Evolutionary conservation across 2,113 vertebrate genomes (phyloP), one percentile per base, ranked within the genome.

Genomic region (Entomyzon cyanotis): DNA sequence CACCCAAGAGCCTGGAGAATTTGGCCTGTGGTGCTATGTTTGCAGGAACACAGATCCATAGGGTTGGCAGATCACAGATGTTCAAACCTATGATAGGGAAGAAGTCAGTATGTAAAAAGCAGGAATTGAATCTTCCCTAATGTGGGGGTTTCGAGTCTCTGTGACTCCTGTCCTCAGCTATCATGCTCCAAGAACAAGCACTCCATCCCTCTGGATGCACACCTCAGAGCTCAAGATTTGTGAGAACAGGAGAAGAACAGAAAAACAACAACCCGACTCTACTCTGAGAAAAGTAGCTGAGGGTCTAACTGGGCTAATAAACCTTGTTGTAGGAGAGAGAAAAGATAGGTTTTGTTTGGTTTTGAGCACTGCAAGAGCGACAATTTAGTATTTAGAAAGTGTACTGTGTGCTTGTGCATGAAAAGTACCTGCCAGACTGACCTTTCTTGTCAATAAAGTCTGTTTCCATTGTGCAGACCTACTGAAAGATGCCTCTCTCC

Each of bases 61-160:
- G 4, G 4, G 3, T 7, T n/a, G 52, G 16, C 47, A 71, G 33
- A 52, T 11, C 0, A 1, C 30, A 75, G 22, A 3, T 44, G 4
- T 25, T 85, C 62, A 79, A 89, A 78, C 16, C 10, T 18, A 24
- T n/a, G 49, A 22, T 2, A 67, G 21, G 3, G 44, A 93, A 63
- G 50, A 58, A 78, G 10, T 15, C 31, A 52, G 7, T 30, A 49
- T 9, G 15, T 15, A 78, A 44, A 56, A 73, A 84, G 10, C 15
- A 80, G 7, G 14, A 53, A 63, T 62, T 68, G 49, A 49, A 53
- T 10, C 7, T 50, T 49, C 6, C 9, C 15, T 58, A 7, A 8
- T 63, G 39, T 20, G 35, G 17, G 25, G 15, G 2, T 39, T 84
- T 75, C 0, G 0, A 80, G 23, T 28, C 20, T 65, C 33, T 82